A percentile compares a stretch with the other conserved stretches of the same genome.
Evolutionary conservation across 2,888 invertebrate genomes (phyloP).

Genomic region (Idaea dimidiata): DNA sequence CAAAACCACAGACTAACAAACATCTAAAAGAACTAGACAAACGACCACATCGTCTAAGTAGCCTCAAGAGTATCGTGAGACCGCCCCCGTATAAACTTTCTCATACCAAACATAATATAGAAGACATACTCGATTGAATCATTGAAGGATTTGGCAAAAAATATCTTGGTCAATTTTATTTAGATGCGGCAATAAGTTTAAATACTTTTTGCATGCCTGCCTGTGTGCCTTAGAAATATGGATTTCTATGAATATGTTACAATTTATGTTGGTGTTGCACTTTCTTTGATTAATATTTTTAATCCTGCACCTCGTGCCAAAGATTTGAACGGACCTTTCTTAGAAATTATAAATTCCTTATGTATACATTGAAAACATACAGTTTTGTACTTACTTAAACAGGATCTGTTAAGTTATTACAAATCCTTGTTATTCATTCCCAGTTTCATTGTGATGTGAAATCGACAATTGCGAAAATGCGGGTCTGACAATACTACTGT

Average conservation of each 20-base stretch:
- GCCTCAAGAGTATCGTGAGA: constrained; percentile 43
- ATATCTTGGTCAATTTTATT: constrained; percentile 27
- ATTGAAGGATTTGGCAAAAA: constrained; percentile 31
- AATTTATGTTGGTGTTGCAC: not conserved
- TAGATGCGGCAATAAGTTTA: constrained; percentile 29
- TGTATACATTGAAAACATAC: constrained; percentile 35
- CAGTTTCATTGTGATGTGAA: constrained; percentile 44
- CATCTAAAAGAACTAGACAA: not conserved
- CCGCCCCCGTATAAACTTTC: constrained; percentile 45
- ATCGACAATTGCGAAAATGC: constrained; percentile 54
- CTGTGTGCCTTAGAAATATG: constrained; percentile 11
- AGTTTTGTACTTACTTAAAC: constrained; percentile 39
- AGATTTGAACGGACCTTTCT: constrained; percentile 34
- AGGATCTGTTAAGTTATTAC: constrained; percentile 45
- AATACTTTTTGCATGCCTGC: too few species aligned
- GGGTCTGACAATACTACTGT: constrained; percentile 26
- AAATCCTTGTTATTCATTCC: constrained; percentile 51
- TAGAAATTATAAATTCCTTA: constrained; percentile 39
- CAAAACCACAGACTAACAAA: constrained; percentile 1
- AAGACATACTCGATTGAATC: constrained; percentile 38
- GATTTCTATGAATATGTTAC: constrained; percentile 7
- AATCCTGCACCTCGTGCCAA: constrained; percentile 26
- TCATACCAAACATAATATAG: constrained; percentile 40
- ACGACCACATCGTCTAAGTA: not conserved
- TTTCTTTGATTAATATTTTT: constrained; percentile 10